Conservation (phyloP, 2,113 vertebrate genomes). For the Apodemus speciosus region DNA sequence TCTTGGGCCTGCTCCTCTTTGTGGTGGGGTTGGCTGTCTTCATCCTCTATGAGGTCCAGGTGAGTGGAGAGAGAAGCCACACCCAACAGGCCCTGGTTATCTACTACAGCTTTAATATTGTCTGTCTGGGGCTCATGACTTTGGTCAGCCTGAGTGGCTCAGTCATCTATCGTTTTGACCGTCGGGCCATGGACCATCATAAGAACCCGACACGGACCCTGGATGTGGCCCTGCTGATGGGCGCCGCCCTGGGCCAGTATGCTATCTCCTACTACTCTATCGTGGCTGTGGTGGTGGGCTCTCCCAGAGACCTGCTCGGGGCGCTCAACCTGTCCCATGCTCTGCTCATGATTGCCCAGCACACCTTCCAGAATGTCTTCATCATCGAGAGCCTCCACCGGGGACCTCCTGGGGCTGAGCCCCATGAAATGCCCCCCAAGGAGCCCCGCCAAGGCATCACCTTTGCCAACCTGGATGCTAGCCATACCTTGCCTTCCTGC, state of each 20-base stretch:
- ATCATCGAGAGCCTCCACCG: slow-evolving; percentile 95
- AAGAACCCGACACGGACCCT: slow-evolving; percentile 95
- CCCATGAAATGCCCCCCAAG: slow-evolving; percentile 20
- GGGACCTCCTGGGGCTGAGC: slow-evolving; percentile 83
- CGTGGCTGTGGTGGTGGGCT: slow-evolving; percentile 89
- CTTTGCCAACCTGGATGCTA: slow-evolving; percentile 87
- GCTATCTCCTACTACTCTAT: slow-evolving; percentile 95
- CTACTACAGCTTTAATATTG: slow-evolving; percentile 91
- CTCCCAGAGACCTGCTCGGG: slow-evolving; percentile 80
- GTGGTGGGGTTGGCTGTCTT: slow-evolving; percentile 91
- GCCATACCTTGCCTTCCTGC: slow-evolving; percentile 63
- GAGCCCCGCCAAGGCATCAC: slow-evolving; percentile 82
- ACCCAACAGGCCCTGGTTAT: slow-evolving; percentile 86
- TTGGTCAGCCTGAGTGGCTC: slow-evolving; percentile 87
- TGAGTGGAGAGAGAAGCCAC: slow-evolving; percentile 69
- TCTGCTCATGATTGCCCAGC: slow-evolving; percentile 91
- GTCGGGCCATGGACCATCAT: slow-evolving; percentile 90
- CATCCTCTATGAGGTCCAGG: slow-evolving; percentile 91
- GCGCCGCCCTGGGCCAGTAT: slow-evolving; percentile 93
- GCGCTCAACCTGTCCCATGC: slow-evolving; percentile 88
- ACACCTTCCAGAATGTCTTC: slow-evolving; percentile 95
- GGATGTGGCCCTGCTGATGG: slow-evolving; percentile 94
- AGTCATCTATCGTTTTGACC: slow-evolving; percentile 89
- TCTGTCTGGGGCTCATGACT: slow-evolving; percentile 91
- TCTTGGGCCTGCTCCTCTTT: slow-evolving; percentile 87